Evolutionary conservation across 2,888 invertebrate species (phyloP).

Genomic region (Lasioglossum zephyrum): DNA sequence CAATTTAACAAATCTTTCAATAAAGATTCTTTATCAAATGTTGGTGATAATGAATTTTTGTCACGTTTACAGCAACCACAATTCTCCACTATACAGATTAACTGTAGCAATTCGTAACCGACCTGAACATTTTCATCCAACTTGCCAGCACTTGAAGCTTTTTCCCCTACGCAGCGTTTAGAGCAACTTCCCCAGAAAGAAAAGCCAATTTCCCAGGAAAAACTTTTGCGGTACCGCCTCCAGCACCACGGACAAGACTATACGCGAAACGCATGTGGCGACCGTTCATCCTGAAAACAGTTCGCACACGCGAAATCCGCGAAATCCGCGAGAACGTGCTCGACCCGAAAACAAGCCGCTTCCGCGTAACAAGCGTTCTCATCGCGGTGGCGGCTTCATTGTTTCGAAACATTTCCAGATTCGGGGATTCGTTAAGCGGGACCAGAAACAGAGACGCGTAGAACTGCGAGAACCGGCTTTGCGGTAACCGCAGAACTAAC

Average conservation of each 20-base stretch:
- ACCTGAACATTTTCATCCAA: background rate
- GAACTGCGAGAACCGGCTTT: slow-evolving; percentile 20
- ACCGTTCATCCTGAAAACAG: background rate
- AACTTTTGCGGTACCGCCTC: background rate
- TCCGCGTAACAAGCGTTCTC: background rate
- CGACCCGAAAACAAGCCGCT: background rate
- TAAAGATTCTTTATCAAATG: background rate
- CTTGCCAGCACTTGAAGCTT: background rate
- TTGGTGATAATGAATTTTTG: background rate
- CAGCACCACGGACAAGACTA: background rate
- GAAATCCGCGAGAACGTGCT: background rate
- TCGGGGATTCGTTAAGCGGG: background rate
- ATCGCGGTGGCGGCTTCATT: background rate
- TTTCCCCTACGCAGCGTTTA: background rate
- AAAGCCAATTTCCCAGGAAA: background rate
- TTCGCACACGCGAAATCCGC: background rate
- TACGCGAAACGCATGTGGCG: background rate
- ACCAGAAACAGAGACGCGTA: background rate
- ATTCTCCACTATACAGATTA: background rate
- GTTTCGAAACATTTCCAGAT: background rate
- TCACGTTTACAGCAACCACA: background rate
- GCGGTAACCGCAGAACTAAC: slow-evolving; percentile 46
- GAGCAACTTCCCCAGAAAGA: background rate
- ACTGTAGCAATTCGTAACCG: background rate
- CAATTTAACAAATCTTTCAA: background rate